phyloP scores from a whole-genome alignment of 1,140 invertebrate species.

The Eumeta japonica region DNA sequence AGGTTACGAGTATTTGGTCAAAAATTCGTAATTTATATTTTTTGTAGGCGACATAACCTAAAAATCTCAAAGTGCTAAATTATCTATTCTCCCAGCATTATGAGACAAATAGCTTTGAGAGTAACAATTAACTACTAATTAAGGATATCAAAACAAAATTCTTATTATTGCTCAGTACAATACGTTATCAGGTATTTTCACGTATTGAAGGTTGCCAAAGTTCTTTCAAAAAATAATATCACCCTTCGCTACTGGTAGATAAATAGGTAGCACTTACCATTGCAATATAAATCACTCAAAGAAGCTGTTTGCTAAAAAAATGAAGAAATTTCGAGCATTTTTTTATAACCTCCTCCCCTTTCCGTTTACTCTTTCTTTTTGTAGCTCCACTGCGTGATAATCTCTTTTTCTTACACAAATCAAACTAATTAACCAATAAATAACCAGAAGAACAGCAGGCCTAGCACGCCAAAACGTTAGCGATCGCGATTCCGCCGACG shows the following conservation, averaged over 20 bases:
- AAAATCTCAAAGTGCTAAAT: background rate
- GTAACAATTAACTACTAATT: conserved; percentile 1
- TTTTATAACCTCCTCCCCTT: conserved; percentile 9
- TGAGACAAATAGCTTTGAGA: background rate
- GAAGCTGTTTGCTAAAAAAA: too few species aligned
- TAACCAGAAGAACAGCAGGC: conserved; percentile 1
- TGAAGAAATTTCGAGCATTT: too few species aligned
- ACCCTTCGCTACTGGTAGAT: too few species aligned
- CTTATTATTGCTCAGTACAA: conserved; percentile 1
- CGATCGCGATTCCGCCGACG: too few species aligned
- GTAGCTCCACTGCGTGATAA: conserved; percentile 13
- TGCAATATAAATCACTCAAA: background rate
- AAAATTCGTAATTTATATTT: too few species aligned
- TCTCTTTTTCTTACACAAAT: conserved; percentile 16
- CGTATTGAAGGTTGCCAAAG: background rate
- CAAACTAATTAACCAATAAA: conserved; percentile 7
- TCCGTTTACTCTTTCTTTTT: conserved; percentile 13
- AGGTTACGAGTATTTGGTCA: too few species aligned
- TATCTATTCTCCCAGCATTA: background rate
- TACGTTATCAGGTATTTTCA: background rate
- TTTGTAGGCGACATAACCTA: too few species aligned
- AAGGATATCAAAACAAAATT: conserved; percentile 1
- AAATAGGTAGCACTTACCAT: conserved; percentile 1
- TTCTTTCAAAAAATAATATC: too few species aligned
- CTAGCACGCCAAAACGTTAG: too few species aligned